These are phyloP conservation scores for Acyrthosiphon pisum DNA, from an alignment of 1,140 invertebrate genomes.

Conservation along the genomic window DNA sequence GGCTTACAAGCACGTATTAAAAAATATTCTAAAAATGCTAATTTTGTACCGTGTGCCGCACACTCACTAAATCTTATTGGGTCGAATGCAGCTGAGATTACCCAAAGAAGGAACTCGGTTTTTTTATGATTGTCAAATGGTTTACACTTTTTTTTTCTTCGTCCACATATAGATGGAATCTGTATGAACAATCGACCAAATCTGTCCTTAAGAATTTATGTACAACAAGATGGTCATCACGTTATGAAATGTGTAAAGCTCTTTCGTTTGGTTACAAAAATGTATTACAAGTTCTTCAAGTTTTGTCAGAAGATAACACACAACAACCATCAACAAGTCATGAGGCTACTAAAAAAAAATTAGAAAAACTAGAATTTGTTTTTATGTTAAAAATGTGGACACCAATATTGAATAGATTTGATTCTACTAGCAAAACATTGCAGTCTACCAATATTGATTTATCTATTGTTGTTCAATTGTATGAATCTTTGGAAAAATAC, in stretches of 20 bases:
- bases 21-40: slow-evolving; percentile 60
- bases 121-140: slow-evolving; percentile 55
- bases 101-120: slow-evolving; percentile 42
- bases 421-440: too few relatives aligned
- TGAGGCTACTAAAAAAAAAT: too few relatives aligned
- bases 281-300: slow-evolving; percentile 3
- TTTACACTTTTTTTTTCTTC: slow-evolving; percentile 61
- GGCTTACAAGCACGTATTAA: slow-evolving; percentile 62
- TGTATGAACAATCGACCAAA: slow-evolving; percentile 42
- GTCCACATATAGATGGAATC: slow-evolving; percentile 59
- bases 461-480: too few relatives aligned
- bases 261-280: slow-evolving; percentile 1
- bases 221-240: slow-evolving; percentile 58
- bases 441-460: too few relatives aligned
- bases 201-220: slow-evolving; percentile 11
- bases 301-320: too few relatives aligned
- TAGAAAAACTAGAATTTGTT: too few relatives aligned
- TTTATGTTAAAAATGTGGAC: too few relatives aligned
- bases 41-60: slow-evolving; percentile 62
- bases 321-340: too few relatives aligned
- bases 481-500: too few relatives aligned
- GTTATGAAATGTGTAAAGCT: slow-evolving; percentile 58
- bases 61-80: slow-evolving; percentile 62
- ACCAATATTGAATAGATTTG: too few relatives aligned
- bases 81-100: slow-evolving; percentile 61